Conservation (phyloP, 1,140 invertebrate genomes). For the Bombus fervidus region DNA sequence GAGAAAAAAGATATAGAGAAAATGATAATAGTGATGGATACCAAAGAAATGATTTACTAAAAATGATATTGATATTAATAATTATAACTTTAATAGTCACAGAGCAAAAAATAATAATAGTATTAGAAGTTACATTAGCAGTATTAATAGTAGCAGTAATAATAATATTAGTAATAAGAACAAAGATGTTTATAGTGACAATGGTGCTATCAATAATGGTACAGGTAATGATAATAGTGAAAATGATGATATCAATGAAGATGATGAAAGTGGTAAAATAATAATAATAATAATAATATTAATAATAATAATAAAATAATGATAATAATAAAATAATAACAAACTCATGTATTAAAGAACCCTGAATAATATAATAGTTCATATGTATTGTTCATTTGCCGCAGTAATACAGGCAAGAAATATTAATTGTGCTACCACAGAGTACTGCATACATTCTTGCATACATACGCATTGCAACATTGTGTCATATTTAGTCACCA, state of each 20-base stretch:
- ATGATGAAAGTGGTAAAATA: neutral
- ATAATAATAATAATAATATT: neutral
- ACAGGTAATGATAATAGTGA: neutral
- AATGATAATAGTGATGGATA: slow-evolving; percentile 20
- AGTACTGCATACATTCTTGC: slow-evolving; percentile 68
- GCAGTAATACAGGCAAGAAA: slow-evolving; percentile 60
- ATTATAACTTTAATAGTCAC: slow-evolving; percentile 12
- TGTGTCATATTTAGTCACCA: slow-evolving; percentile 49
- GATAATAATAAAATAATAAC: slow-evolving; percentile 60
- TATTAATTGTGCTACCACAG: slow-evolving; percentile 63
- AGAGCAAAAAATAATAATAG: neutral
- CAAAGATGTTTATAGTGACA: neutral
- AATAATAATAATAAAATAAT: slow-evolving; percentile 36
- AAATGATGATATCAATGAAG: neutral
- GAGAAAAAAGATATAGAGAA: neutral
- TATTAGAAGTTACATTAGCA: slow-evolving; percentile 33
- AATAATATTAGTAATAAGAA: neutral
- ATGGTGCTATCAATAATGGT: neutral
- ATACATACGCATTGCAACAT: slow-evolving; percentile 54
- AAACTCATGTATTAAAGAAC: slow-evolving; percentile 61
- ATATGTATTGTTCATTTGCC: slow-evolving; percentile 66
- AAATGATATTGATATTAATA: slow-evolving; percentile 41
- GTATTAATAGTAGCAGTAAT: slow-evolving; percentile 14
- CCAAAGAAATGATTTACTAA: slow-evolving; percentile 23
- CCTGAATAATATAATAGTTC: slow-evolving; percentile 72